Evolutionary conservation across 2,113 vertebrate species (phyloP).

Genomic region (Gallinago media): DNA sequence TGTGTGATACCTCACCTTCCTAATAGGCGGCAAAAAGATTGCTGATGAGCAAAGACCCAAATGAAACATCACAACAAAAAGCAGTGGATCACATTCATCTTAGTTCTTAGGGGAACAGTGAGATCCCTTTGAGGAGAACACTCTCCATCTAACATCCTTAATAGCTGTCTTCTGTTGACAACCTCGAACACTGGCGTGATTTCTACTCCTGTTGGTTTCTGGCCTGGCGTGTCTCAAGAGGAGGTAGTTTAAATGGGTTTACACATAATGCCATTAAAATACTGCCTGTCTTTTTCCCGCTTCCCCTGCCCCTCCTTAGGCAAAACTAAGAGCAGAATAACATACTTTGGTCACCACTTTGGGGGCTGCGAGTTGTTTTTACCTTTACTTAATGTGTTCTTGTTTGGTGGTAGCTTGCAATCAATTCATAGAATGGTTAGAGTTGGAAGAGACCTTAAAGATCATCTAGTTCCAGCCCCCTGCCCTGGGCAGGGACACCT

Average conservation of each 20-base stretch:
- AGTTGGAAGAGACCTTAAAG: too few species aligned
- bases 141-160: rapidly evolving
- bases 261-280: neutral
- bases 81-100: rapidly evolving
- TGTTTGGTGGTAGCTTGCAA: neutral
- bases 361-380: neutral
- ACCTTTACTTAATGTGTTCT: rapidly evolving
- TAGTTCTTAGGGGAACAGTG: neutral
- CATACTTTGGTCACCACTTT: rapidly evolving
- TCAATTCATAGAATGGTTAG: too few species aligned
- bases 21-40: neutral
- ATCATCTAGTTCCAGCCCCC: too few species aligned
- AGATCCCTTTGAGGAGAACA: neutral
- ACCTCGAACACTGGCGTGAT: rapidly evolving
- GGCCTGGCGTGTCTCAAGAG: neutral
- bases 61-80: neutral
- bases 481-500: too few species aligned
- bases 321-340: neutral
- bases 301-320: neutral
- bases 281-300: neutral
- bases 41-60: neutral
- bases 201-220: neutral
- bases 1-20: neutral
- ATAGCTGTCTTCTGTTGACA: neutral
- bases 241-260: neutral